phyloP scores from a whole-genome alignment of 2,113 vertebrate genomes.

The Tetrao urogallus region DNA sequence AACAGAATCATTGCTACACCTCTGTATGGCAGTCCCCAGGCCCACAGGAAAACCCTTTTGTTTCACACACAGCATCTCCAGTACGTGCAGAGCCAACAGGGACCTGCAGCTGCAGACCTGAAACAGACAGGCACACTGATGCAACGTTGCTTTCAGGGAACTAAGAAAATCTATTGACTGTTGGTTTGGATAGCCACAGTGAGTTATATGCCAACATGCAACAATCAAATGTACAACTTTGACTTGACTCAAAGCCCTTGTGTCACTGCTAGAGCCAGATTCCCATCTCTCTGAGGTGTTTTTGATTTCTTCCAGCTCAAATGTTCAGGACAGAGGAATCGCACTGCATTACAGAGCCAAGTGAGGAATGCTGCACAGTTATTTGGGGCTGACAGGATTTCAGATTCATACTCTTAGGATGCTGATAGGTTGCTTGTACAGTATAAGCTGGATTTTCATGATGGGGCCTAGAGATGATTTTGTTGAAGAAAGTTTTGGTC shows the following conservation, averaged over 20 bases:
- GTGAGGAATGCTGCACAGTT: neutral
- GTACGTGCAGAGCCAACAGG: accelerated
- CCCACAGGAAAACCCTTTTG: neutral
- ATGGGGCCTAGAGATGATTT: neutral
- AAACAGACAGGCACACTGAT: neutral
- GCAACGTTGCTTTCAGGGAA: neutral
- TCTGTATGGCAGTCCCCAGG: accelerated
- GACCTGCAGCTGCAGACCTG: accelerated
- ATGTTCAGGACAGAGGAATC: neutral
- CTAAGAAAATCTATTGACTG: neutral
- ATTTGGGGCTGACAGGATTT: neutral
- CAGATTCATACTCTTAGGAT: neutral
- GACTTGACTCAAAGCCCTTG: neutral
- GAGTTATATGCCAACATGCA: neutral
- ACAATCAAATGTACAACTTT: neutral
- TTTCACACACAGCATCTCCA: neutral
- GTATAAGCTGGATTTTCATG: accelerated
- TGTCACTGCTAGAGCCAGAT: neutral
- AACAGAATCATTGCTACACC: neutral
- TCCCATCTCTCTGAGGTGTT: neutral
- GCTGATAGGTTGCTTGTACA: accelerated
- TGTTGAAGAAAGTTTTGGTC: neutral
- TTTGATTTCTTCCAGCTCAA: neutral
- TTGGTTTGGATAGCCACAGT: neutral
- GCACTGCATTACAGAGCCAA: neutral